phyloP scores from a whole-genome alignment of 2,888 invertebrate genomes.

The Lasioglossum villosulum region DNA sequence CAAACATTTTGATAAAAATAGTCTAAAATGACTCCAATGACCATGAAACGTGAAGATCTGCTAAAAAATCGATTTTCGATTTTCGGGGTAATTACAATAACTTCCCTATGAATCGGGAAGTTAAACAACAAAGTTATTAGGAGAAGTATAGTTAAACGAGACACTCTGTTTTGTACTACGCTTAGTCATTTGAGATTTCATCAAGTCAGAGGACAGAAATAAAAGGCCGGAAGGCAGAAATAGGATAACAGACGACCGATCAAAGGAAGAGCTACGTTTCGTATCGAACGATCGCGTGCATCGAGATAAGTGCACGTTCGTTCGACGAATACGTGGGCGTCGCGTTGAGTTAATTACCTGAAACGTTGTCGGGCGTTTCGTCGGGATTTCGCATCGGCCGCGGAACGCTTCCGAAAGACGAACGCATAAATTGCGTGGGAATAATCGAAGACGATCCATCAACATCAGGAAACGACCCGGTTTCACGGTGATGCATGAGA shows the following conservation, averaged over 20 bases:
- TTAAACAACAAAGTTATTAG: too few species aligned
- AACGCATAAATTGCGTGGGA: constrained; percentile 73
- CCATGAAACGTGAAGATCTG: too few species aligned
- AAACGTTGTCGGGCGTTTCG: constrained; percentile 52
- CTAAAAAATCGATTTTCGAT: too few species aligned
- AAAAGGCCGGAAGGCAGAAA: not conserved
- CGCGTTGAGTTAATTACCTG: constrained; percentile 63
- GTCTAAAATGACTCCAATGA: too few species aligned
- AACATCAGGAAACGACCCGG: constrained; percentile 68
- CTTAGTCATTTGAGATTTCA: too few species aligned
- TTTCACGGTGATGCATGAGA: not conserved
- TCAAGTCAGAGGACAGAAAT: too few species aligned
- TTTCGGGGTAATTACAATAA: too few species aligned
- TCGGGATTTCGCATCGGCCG: constrained; percentile 10
- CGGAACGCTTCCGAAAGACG: constrained; percentile 36
- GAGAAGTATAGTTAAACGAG: too few species aligned
- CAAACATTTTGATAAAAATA: too few species aligned
- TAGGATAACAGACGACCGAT: constrained; percentile 31
- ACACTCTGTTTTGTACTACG: too few species aligned
- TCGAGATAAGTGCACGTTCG: constrained; percentile 59
- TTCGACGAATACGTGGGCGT: constrained; percentile 57
- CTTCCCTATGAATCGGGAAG: too few species aligned
- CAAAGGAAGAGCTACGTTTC: constrained; percentile 18
- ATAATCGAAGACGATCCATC: constrained; percentile 77
- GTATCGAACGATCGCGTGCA: constrained; percentile 32